These are phyloP conservation scores for Hermaeophaga mercurialis DNA, from an alignment of 2,888 invertebrate species.

Conservation along the genomic window DNA sequence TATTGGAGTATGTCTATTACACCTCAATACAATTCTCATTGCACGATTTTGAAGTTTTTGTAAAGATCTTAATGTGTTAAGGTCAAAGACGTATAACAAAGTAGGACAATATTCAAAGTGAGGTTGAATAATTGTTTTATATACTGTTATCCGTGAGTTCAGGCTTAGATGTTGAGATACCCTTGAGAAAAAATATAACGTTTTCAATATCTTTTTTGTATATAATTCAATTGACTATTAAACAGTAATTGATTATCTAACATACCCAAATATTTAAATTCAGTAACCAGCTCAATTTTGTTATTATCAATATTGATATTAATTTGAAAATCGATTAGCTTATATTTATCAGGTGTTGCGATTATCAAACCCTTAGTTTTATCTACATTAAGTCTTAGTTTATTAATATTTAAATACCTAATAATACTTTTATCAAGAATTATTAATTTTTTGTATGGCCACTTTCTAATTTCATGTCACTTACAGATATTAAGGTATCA, in stretches of 20 bases:
- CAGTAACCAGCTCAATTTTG: too few relatives aligned
- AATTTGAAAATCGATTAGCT: too few relatives aligned
- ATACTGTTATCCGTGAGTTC: background rate
- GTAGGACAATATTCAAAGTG: background rate
- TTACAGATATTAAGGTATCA: slow-evolving; percentile 11
- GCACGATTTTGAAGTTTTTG: slow-evolving; percentile 16
- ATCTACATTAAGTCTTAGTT: slow-evolving; percentile 13
- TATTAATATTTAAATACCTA: slow-evolving; percentile 6
- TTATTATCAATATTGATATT: too few relatives aligned
- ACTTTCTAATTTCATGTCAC: slow-evolving; percentile 8
- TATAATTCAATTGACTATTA: slow-evolving; percentile 9
- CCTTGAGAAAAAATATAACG: background rate
- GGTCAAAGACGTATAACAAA: background rate
- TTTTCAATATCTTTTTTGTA: slow-evolving; percentile 18
- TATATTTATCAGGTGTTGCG: too few relatives aligned
- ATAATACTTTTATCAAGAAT: slow-evolving; percentile 2
- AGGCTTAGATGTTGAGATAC: background rate
- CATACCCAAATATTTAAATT: too few relatives aligned
- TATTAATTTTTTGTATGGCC: slow-evolving; percentile 13
- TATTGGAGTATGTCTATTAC: background rate
- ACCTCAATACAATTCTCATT: slow-evolving; percentile 14
- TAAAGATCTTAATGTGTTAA: slow-evolving; percentile 12
- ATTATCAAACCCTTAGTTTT: too few relatives aligned
- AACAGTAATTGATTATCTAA: background rate
- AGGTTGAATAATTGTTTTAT: background rate